Percentiles rank a stretch among this genome's conserved stretches.
Conservation (phyloP, 2,888 invertebrate species). For the Hirtodrosophila alboralis region DNA sequence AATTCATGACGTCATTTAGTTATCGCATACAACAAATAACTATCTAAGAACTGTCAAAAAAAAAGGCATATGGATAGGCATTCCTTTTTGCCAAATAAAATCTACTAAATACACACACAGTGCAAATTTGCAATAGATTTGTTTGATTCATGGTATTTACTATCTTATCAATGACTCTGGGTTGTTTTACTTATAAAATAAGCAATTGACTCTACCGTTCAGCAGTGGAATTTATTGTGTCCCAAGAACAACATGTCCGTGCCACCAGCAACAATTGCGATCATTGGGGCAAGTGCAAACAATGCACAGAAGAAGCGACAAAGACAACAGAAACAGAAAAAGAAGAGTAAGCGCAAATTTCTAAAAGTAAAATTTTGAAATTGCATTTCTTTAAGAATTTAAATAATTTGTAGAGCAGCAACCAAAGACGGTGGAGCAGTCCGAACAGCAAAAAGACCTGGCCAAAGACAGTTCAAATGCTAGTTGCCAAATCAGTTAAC, state of each 20-base stretch:
- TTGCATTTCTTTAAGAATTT: too few species aligned
- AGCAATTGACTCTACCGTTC: constrained; percentile 17
- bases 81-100: background rate
- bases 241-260: constrained; percentile 52
- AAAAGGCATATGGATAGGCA: background rate
- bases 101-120: background rate
- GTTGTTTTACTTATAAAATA: constrained; percentile 49
- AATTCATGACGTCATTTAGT: constrained; percentile 19
- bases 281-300: constrained; percentile 52
- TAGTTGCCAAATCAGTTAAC: constrained; percentile 61
- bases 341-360: constrained; percentile 16
- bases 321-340: background rate
- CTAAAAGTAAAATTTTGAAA: background rate
- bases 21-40: constrained; percentile 11
- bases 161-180: constrained; percentile 41
- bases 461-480: constrained; percentile 48
- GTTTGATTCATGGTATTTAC: constrained; percentile 21
- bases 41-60: background rate
- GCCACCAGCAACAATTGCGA: constrained; percentile 58
- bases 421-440: constrained; percentile 10
- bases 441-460: constrained; percentile 4
- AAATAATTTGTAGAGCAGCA: constrained; percentile 25
- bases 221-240: constrained; percentile 30
- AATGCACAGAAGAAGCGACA: constrained; percentile 28
- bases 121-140: constrained; percentile 3